Evolutionary conservation across 2,888 invertebrate genomes (phyloP).

Genomic region (Mellilla xanthometata): DNA sequence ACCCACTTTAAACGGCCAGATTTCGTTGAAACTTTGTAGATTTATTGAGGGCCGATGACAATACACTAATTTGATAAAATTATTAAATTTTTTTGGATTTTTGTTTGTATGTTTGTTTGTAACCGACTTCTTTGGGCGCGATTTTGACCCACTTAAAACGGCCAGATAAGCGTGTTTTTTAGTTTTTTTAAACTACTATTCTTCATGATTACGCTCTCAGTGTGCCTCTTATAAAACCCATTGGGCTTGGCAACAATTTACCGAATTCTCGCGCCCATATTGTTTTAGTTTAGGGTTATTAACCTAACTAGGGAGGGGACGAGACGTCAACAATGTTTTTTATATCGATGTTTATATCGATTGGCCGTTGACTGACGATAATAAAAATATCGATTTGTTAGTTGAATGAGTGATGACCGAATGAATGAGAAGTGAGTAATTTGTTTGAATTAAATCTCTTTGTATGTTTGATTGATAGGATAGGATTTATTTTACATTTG

Average conservation of each 20-base stretch:
- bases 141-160: no score
- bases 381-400: constrained; percentile 13
- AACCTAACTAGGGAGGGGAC: constrained; percentile 45
- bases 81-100: no score
- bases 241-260: constrained; percentile 57
- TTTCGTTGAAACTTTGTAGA: no score
- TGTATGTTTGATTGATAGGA: background rate
- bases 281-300: constrained; percentile 75
- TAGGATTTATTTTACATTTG: no score
- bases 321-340: constrained; percentile 18
- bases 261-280: constrained; percentile 71
- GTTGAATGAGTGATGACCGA: constrained; percentile 4
- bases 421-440: constrained; percentile 10
- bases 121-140: no score
- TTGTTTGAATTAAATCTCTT: constrained; percentile 8
- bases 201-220: constrained; percentile 6
- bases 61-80: no score
- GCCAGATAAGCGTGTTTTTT: no score
- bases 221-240: constrained; percentile 20
- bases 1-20: no score
- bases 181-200: no score
- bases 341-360: constrained; percentile 20
- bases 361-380: constrained; percentile 9
- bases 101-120: no score
- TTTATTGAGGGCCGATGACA: no score